Conservation (phyloP, 1,140 invertebrate genomes). For the Saccostrea glomerata region DNA sequence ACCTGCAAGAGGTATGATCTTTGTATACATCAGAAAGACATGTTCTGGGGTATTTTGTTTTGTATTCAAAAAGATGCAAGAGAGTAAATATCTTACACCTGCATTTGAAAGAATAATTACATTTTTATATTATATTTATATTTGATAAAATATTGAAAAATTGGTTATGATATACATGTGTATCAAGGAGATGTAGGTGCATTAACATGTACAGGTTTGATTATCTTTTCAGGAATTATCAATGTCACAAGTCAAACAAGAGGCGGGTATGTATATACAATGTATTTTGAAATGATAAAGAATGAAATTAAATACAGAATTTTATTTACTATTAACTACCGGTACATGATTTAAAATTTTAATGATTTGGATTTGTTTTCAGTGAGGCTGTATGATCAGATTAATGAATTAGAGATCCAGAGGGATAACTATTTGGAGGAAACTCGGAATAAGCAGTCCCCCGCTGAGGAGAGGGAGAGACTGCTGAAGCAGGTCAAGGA, state of each 20-base stretch:
- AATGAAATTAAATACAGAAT: neutral
- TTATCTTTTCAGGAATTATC: slow-evolving; percentile 82
- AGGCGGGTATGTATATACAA: slow-evolving; percentile 80
- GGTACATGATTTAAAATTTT: neutral
- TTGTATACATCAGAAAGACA: too few species aligned
- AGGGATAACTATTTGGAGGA: slow-evolving; percentile 85
- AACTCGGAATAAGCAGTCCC: slow-evolving; percentile 85
- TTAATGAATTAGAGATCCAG: slow-evolving; percentile 85
- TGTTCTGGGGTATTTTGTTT: too few species aligned
- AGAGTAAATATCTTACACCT: too few species aligned
- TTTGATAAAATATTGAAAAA: slow-evolving; percentile 24
- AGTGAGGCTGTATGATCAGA: slow-evolving; percentile 85
- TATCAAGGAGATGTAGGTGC: too few species aligned
- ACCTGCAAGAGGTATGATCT: slow-evolving; percentile 82
- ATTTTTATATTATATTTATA: neutral
- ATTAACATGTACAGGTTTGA: too few species aligned
- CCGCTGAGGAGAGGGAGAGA: slow-evolving; percentile 87
- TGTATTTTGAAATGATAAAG: neutral
- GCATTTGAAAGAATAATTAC: too few species aligned
- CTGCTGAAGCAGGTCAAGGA: slow-evolving; percentile 88
- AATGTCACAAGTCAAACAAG: slow-evolving; percentile 85
- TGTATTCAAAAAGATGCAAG: too few species aligned
- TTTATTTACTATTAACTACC: neutral
- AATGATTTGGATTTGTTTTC: slow-evolving; percentile 5
- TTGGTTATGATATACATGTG: too few species aligned